These are phyloP conservation scores for Dendroctonus valens DNA, from an alignment of 1,140 invertebrate species.

Conservation along the genomic window DNA sequence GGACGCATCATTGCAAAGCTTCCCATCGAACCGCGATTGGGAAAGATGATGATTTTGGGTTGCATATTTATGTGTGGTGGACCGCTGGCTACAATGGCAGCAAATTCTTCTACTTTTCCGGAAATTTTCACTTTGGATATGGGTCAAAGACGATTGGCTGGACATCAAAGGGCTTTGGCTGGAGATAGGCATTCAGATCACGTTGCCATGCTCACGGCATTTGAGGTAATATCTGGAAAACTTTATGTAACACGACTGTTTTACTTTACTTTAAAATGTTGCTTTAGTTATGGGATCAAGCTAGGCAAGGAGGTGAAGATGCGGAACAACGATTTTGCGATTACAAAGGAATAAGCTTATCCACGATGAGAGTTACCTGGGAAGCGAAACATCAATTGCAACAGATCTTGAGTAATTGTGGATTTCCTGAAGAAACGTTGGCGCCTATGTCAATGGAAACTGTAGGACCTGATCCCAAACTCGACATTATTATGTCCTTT, in stretches of 20 bases:
- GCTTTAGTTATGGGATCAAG: conserved; percentile 75
- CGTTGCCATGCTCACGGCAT: conserved; percentile 91
- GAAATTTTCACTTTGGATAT: conserved; percentile 80
- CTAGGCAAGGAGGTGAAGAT: conserved; percentile 71
- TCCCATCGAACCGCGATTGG: conserved; percentile 88
- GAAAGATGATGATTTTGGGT: conserved; percentile 93
- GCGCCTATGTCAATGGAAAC: conserved; percentile 72
- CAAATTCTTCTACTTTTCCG: conserved; percentile 88
- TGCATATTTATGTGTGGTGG: conserved; percentile 84
- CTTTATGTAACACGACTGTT: too few species aligned
- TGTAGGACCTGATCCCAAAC: conserved; percentile 69
- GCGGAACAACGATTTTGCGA: conserved; percentile 86
- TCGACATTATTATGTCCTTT: conserved; percentile 84
- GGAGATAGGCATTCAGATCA: conserved; percentile 91
- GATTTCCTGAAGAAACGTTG: conserved; percentile 88
- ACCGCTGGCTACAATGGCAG: conserved; percentile 88
- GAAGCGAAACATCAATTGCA: conserved; percentile 92
- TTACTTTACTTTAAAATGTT: neutral
- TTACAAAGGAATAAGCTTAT: conserved; percentile 81
- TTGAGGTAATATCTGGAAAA: conserved; percentile 57
- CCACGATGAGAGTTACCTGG: conserved; percentile 84
- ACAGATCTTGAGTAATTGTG: conserved; percentile 75
- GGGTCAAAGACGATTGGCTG: conserved; percentile 65
- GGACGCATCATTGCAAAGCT: conserved; percentile 89
- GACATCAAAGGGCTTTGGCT: conserved; percentile 78